Percentiles rank a stretch among this genome's conserved stretches.
Conservation (phyloP, 2,888 invertebrate genomes). For the Eugnorisma glareosa region DNA sequence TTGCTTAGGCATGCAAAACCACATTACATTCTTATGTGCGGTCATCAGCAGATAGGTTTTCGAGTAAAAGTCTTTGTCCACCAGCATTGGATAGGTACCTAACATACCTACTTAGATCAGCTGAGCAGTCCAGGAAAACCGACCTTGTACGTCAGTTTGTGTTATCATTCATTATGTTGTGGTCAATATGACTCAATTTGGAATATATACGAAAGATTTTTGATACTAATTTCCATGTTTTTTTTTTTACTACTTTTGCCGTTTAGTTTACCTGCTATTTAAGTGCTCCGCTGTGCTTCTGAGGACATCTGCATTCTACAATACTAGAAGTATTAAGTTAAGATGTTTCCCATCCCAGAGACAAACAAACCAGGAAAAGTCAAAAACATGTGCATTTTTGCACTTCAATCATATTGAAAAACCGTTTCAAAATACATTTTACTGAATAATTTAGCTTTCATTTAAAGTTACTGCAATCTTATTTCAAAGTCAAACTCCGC, state of each 20-base stretch:
- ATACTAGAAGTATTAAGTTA: too few species aligned
- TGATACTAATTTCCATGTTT: not conserved
- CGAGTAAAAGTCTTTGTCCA: conserved; percentile 15
- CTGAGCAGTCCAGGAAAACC: conserved; percentile 13
- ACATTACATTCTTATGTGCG: not conserved
- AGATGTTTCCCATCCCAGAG: not conserved
- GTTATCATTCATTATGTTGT: not conserved
- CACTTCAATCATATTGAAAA: not conserved
- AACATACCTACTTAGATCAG: not conserved
- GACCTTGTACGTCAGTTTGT: not conserved
- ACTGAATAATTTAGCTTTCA: not conserved
- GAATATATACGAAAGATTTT: not conserved
- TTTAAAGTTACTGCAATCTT: not conserved
- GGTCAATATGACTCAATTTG: not conserved
- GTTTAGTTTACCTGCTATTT: not conserved
- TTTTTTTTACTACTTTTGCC: not conserved
- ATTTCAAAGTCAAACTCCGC: conserved; percentile 4
- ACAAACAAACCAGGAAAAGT: not conserved
- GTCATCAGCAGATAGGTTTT: not conserved
- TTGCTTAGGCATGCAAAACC: not conserved
- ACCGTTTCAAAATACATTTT: not conserved
- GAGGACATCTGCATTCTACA: not conserved
- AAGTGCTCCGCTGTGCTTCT: too few species aligned
- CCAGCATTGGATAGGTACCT: not conserved
- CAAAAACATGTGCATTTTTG: not conserved